A percentile compares a stretch with the other conserved stretches of the same genome.
Conservation (phyloP, 2,113 vertebrate genomes). For the Neomonachus schauinslandi region DNA sequence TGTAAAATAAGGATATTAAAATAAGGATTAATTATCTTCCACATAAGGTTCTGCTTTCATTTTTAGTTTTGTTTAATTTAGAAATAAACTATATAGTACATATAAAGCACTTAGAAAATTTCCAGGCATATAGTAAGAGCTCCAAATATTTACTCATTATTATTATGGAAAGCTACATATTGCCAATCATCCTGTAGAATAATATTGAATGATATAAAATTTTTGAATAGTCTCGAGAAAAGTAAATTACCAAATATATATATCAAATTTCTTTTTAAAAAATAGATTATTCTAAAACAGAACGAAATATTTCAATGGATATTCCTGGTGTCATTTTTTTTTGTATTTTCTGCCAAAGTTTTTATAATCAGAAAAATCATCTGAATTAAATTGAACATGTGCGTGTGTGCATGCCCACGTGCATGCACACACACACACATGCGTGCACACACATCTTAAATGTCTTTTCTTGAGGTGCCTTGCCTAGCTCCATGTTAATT, state of each 20-base stretch:
- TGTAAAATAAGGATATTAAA: not conserved
- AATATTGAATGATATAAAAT: not conserved
- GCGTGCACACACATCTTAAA: not conserved
- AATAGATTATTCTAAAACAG: not conserved
- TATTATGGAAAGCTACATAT: not conserved
- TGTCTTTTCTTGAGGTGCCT: not conserved
- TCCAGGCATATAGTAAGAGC: not conserved
- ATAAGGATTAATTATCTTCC: not conserved
- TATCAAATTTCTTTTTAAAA: not conserved
- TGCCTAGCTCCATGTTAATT: not conserved
- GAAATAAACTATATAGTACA: not conserved
- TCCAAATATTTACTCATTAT: not conserved
- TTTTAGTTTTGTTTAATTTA: constrained; percentile 15
- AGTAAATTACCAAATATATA: not conserved
- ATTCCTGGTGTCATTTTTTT: not conserved
- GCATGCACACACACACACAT: fast-evolving
- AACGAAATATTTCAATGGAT: constrained; percentile 21
- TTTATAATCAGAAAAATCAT: constrained; percentile 17
- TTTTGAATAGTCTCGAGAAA: not conserved
- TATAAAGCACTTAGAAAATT: not conserved
- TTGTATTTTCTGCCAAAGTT: not conserved
- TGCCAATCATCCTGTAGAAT: not conserved
- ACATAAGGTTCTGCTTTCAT: not conserved
- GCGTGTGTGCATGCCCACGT: fast-evolving
- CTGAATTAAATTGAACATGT: not conserved